Base-by-base conservation (phyloP, 2,113 vertebrate genomes). In the Sciurus niger region DNA sequence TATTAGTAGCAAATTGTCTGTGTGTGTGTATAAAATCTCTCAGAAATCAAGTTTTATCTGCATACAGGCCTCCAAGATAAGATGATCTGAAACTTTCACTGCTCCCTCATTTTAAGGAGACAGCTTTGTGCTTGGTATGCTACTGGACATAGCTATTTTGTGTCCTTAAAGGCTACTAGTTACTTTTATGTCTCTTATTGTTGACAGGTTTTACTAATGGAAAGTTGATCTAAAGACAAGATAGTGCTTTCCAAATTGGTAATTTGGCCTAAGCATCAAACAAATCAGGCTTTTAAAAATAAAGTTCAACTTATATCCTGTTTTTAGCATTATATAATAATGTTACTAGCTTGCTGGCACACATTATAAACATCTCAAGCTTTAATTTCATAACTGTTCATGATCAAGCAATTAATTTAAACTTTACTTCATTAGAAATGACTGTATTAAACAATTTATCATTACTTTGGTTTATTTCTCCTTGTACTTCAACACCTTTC, bases 301-400 rank as follows among this genome's bases (percentile, higher is more conserved):
- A 78, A 97, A 94, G 51, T 89, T 70, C 63, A 94, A 79, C 70
- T 84, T 95, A 90, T 2, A 86, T 74, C 25, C 24, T 72, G 43
- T 89, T 95, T 90, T 82, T 72, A 28, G 88, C 88, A 40, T 85
- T 92, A 74, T 55, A 48, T 60, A 96, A 70, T 37, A 80, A 12
- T 25, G 24, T 63, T 24, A 63, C 9, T 93, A 58, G 46, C 40
- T 94, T 88, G 95, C 22, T 80, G n/a, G 13, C 18, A 89, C 3
- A 96, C 30, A 24, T 82, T 88, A 86, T 94, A 89, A 94, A 92
- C 58, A 89, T 58, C 7, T 48, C 11, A 97, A 82, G 12, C 28
- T 96, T 95, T 96, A 90, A 83, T 46, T 96, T 92, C 89, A 87
- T 86, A 37, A 78, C 92, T 97, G 68, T 76, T 1, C 40, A 40